Percentiles rank a stretch among this genome's conserved stretches.
phyloP scores from a whole-genome alignment of 2,888 invertebrate genomes.

The Drosophila maculinotata region DNA sequence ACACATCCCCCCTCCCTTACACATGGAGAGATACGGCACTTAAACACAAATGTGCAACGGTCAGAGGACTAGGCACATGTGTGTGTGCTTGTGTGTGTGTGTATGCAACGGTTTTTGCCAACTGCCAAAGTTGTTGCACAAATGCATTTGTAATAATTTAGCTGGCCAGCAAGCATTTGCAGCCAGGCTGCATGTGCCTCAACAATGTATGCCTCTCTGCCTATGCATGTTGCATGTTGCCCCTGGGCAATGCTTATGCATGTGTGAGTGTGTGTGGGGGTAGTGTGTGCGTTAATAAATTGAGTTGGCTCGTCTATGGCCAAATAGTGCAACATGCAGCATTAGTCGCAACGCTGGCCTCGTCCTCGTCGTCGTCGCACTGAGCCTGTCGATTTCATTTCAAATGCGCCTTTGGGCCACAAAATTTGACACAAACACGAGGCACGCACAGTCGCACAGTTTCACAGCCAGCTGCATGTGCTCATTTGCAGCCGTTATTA shows the following conservation, averaged over 20 bases:
- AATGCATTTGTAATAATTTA: conserved; percentile 68
- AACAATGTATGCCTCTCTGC: conserved; percentile 1
- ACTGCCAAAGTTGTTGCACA: conserved; percentile 58
- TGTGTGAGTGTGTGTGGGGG: conserved; percentile 2
- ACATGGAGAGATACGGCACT: conserved; percentile 14
- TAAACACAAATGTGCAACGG: conserved; percentile 46
- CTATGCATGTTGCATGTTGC: conserved; percentile 4
- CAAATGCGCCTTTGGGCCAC: conserved; percentile 73
- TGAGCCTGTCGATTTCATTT: conserved; percentile 77
- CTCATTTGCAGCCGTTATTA: conserved; percentile 79
- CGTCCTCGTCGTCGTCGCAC: conserved; percentile 21
- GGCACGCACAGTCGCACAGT: conserved; percentile 21
- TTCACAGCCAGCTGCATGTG: conserved; percentile 47
- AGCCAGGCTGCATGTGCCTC: conserved; percentile 26
- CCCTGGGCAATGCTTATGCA: conserved; percentile 16
- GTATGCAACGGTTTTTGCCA: conserved; percentile 42
- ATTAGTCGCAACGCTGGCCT: conserved; percentile 35
- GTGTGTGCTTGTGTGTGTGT: not conserved
- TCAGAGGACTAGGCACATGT: conserved; percentile 5
- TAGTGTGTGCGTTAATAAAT: conserved; percentile 70
- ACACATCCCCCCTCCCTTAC: not conserved
- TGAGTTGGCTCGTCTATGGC: conserved; percentile 63
- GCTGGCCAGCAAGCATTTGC: conserved; percentile 32
- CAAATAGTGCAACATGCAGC: conserved; percentile 57
- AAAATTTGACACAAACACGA: conserved; percentile 72